Percentiles rank a stretch among this genome's conserved stretches.
These are phyloP conservation scores for Aphelinus atriplicis DNA, from an alignment of 1,140 invertebrate genomes.

Conservation along the genomic window DNA sequence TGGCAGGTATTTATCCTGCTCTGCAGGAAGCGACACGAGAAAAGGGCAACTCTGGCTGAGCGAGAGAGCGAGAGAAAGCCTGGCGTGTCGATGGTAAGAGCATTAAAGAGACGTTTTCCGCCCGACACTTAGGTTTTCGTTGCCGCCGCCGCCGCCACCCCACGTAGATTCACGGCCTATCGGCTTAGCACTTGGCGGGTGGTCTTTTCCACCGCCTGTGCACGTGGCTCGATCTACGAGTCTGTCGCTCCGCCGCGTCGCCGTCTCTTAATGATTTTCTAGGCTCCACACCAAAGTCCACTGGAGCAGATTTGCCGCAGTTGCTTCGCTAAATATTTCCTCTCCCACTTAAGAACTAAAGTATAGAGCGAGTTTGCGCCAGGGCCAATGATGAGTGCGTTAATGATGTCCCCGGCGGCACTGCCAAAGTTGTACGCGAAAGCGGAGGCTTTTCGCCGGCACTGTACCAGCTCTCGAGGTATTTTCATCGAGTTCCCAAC, in stretches of 20 bases:
- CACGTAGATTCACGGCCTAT: slow-evolving; percentile 62
- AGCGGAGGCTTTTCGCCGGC: too few species aligned
- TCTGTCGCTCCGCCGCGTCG: too few species aligned
- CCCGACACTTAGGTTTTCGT: slow-evolving; percentile 63
- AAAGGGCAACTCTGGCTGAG: not conserved
- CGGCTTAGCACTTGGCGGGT: slow-evolving; percentile 58
- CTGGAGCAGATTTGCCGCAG: not conserved
- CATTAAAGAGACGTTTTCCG: slow-evolving; percentile 66
- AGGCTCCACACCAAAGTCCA: too few species aligned
- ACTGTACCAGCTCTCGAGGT: too few species aligned
- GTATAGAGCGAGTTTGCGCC: slow-evolving; percentile 26
- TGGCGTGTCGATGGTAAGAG: slow-evolving; percentile 58
- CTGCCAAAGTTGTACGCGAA: too few species aligned
- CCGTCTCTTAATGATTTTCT: too few species aligned
- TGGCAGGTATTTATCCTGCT: slow-evolving; percentile 57
- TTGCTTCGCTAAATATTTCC: slow-evolving; percentile 25
- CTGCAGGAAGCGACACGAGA: slow-evolving; percentile 54
- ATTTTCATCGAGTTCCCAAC: not conserved
- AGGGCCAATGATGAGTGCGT: slow-evolving; percentile 5
- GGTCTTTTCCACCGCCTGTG: too few species aligned
- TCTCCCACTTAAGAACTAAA: slow-evolving; percentile 53
- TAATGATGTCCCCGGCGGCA: slow-evolving; percentile 8
- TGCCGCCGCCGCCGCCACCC: slow-evolving; percentile 48
- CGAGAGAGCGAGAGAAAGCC: slow-evolving; percentile 8
- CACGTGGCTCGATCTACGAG: too few species aligned